phyloP scores from a whole-genome alignment of 2,113 vertebrate species.

The Synodontis membranacea region DNA sequence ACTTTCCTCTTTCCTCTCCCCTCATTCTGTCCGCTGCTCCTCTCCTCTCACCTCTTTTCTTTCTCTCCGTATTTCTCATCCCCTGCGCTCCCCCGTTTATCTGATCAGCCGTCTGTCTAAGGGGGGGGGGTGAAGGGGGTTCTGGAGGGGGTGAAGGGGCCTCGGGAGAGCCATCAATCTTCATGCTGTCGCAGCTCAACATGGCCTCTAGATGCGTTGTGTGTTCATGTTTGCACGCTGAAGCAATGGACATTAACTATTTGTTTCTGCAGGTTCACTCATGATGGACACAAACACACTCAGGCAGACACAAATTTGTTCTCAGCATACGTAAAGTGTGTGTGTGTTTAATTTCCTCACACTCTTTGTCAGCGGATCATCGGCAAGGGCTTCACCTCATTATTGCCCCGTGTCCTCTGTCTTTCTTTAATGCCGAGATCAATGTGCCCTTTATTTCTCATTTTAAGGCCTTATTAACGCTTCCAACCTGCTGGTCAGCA shows the following conservation, averaged over 20 bases:
- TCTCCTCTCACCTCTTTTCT: neutral
- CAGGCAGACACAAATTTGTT: neutral
- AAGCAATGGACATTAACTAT: conserved; percentile 40
- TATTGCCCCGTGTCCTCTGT: conserved; percentile 1
- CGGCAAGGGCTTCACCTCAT: conserved; percentile 2
- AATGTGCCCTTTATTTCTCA: conserved; percentile 42
- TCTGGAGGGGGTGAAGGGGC: conserved; percentile 9
- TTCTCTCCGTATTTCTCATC: neutral
- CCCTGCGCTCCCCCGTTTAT: conserved; percentile 33
- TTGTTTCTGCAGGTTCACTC: conserved; percentile 12
- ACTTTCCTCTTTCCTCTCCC: neutral
- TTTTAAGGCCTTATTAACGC: conserved; percentile 52
- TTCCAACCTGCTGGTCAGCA: conserved; percentile 72
- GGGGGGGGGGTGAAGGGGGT: neutral
- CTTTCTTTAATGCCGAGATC: conserved; percentile 14
- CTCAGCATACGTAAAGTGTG: conserved; percentile 22
- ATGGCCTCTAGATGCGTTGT: conserved; percentile 27
- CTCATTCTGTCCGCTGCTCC: neutral
- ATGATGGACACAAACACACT: conserved; percentile 16
- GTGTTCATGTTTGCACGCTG: conserved; percentile 16
- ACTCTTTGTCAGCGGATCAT: neutral
- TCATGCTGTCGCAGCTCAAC: conserved; percentile 40
- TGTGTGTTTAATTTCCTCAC: conserved; percentile 9
- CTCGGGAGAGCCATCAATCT: conserved; percentile 56
- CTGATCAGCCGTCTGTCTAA: conserved; percentile 53